phyloP scores from a whole-genome alignment of 2,888 invertebrate species.

The Standfussiana lucernea region DNA sequence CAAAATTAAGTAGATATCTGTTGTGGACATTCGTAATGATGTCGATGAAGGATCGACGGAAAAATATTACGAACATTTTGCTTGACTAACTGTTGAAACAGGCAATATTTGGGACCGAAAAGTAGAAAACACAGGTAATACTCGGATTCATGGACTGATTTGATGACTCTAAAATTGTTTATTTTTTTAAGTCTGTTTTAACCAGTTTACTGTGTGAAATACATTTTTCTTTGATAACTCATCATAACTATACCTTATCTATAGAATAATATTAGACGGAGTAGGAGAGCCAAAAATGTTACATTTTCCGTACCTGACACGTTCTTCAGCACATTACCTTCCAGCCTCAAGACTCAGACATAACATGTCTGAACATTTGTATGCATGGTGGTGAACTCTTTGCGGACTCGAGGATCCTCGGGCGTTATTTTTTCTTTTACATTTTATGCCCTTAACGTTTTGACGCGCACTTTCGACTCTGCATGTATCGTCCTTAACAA shows the following conservation, averaged over 20 bases:
- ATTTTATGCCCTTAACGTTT: slow-evolving; percentile 78
- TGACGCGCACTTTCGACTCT: slow-evolving; percentile 75
- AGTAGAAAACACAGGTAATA: background rate
- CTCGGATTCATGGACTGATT: background rate
- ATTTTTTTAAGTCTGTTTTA: too few relatives aligned
- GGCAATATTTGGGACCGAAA: background rate
- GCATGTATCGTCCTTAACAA: slow-evolving; percentile 76
- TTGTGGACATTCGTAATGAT: slow-evolving; percentile 36
- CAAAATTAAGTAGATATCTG: slow-evolving; percentile 59
- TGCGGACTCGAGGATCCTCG: slow-evolving; percentile 73
- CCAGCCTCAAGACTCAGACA: slow-evolving; percentile 63
- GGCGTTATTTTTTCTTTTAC: slow-evolving; percentile 73
- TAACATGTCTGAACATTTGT: slow-evolving; percentile 74
- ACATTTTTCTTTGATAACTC: background rate
- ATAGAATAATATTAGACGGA: slow-evolving; percentile 21
- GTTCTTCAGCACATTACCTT: slow-evolving; percentile 64
- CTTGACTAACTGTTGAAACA: background rate
- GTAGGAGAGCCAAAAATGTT: slow-evolving; percentile 30
- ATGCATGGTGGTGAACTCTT: slow-evolving; percentile 72
- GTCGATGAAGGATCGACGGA: background rate
- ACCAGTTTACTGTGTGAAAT: too few relatives aligned
- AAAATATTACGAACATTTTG: background rate
- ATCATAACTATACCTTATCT: background rate
- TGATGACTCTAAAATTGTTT: background rate
- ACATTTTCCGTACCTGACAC: slow-evolving; percentile 48